Conservation (phyloP, 2,113 vertebrate genomes). For the Castor canadensis region DNA sequence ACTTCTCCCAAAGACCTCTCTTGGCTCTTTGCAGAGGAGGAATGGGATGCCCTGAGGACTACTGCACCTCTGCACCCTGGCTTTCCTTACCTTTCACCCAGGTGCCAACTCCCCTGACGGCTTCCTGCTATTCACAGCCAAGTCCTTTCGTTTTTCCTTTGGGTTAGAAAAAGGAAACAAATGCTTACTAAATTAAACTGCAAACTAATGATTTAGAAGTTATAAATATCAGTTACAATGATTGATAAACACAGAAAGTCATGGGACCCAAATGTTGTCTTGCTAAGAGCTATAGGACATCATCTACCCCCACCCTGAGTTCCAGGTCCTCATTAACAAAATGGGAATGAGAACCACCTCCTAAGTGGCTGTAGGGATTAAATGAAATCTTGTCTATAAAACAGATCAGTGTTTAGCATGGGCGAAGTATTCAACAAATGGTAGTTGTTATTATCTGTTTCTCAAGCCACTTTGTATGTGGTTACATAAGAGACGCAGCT, state of each 20-base stretch:
- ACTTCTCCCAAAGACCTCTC: not conserved
- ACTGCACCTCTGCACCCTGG: not conserved
- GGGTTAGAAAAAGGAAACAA: not conserved
- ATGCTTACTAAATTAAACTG: not conserved
- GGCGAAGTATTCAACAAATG: not conserved
- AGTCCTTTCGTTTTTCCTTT: not conserved
- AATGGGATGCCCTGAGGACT: not conserved
- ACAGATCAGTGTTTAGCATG: not conserved
- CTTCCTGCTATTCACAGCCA: not conserved
- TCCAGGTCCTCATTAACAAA: not conserved
- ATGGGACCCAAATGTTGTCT: not conserved
- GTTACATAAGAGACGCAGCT: not conserved
- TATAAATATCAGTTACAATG: not conserved
- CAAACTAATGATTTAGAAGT: not conserved
- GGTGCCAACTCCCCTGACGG: not conserved
- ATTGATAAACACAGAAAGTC: not conserved
- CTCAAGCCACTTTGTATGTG: not conserved
- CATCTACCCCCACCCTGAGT: not conserved
- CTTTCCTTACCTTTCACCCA: not conserved
- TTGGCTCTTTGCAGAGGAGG: not conserved
- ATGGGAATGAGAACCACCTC: not conserved
- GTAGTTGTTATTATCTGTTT: not conserved
- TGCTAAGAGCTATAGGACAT: not conserved
- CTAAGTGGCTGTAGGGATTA: not conserved
- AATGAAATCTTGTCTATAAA: slow-evolving; percentile 30